Evolutionary conservation across 2,888 invertebrate species (phyloP), one percentile per base, ranked within the genome.

Genomic region (Salpingus planirostris): DNA sequence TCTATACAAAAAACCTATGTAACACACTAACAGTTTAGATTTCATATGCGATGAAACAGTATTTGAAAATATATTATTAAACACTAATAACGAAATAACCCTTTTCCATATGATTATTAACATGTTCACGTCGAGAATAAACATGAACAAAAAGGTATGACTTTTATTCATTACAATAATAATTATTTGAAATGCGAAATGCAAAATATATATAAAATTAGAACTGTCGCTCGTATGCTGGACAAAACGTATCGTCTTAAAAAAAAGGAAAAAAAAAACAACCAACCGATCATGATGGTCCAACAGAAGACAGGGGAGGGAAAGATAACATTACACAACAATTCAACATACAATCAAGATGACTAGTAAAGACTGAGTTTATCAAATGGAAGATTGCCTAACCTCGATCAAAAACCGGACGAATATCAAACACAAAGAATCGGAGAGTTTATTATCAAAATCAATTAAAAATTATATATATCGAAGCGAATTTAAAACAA

Each of bases 311-410:
- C 41, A 50, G 43, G 49, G 36, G 48, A 47, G 48, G 5, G 5
- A 8, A 23, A 50, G 42, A 44, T 48, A 54, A 56, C 50, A 59
- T 57, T 55, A 58, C 50, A 59, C 58, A 60, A 61, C 55, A 59
- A 59, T 54, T 58, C 57, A 59, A 60, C 56, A 58, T 60, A 60
- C 52, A 60, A 53, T 54, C 49, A 55, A 61, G 59, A 61, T 64
- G 64, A 64, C 64, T 64, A 64, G 64, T 60, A 60, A 50, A 55
- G 59, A 58, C 59, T 54, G 60, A 59, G 59, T 56, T 46, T 25
- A 33, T 24, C 24, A 33, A 34, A 25, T 46, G 45, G 44, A 43
- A 44, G 43, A 42, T 38, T 27, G 38, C 38, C 29, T 33, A 42
- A 46, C 36, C 33, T 31, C 47, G 44, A 47, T 38, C 46, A 44